Percentiles rank a stretch among this genome's conserved stretches.
Evolutionary conservation across 2,113 vertebrate species (phyloP).

Genomic region (Pygoscelis adeliae): DNA sequence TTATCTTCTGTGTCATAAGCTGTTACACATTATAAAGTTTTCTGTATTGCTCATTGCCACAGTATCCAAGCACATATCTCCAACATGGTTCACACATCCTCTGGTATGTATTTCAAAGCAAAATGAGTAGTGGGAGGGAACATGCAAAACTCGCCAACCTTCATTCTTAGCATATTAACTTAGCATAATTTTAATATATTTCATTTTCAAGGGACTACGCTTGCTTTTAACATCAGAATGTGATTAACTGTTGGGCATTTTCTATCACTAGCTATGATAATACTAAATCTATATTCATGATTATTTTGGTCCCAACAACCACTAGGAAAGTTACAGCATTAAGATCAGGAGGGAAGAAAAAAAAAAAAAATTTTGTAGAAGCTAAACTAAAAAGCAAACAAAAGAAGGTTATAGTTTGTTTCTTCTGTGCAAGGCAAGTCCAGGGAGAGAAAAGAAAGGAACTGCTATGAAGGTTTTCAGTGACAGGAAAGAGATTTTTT

Average conservation of each 20-base stretch:
- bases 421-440: background rate
- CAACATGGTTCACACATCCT: background rate
- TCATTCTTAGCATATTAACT: background rate
- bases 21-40: background rate
- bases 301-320: background rate
- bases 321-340: background rate
- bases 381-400: background rate
- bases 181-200: background rate
- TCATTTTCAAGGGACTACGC: background rate
- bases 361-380: background rate
- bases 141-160: background rate
- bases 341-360: background rate
- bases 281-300: background rate
- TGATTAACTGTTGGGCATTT: background rate
- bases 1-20: conserved; percentile 41
- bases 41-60: background rate
- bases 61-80: background rate
- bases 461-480: background rate
- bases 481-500: background rate
- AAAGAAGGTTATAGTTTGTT: background rate
- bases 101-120: background rate
- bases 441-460: background rate
- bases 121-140: background rate
- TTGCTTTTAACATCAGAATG: background rate
- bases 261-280: background rate